Conservation (phyloP, 2,888 invertebrate genomes). For the Euclidia mi region DNA sequence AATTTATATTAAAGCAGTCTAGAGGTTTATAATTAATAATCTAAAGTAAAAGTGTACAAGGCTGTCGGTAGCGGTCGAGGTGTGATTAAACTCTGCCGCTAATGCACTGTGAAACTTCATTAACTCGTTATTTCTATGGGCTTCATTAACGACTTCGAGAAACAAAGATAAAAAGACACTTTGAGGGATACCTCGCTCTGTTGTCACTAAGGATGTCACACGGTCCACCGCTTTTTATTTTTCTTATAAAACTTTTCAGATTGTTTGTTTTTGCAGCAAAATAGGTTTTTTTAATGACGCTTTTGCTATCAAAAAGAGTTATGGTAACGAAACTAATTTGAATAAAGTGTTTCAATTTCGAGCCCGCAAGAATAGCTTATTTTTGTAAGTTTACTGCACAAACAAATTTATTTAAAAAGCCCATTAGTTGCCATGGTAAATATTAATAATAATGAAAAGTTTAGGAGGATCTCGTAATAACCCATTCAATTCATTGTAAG, state of each 20-base stretch:
- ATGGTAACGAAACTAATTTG: background rate
- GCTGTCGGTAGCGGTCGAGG: conserved; percentile 28
- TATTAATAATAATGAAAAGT: conserved; percentile 4
- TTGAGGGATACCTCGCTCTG: conserved; percentile 34
- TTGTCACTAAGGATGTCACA: conserved; percentile 19
- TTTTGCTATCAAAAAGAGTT: conserved; percentile 7
- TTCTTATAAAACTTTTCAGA: background rate
- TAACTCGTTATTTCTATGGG: conserved; percentile 56
- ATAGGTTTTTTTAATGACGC: background rate
- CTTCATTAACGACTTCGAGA: conserved; percentile 51
- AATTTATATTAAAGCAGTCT: conserved; percentile 32
- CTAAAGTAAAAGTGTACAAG: conserved; percentile 52
- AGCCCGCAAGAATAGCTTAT: background rate
- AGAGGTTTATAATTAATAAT: conserved; percentile 55
- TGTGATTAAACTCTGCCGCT: conserved; percentile 56
- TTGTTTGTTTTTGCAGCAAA: background rate
- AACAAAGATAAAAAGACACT: conserved; percentile 50
- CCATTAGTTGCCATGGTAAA: background rate
- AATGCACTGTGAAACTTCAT: conserved; percentile 62
- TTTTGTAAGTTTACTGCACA: background rate
- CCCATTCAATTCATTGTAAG: background rate
- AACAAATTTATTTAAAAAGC: conserved; percentile 2
- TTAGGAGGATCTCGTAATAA: background rate
- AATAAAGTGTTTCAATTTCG: background rate
- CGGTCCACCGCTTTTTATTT: background rate